Percentiles rank a stretch among this genome's conserved stretches.
Evolutionary conservation across 2,888 invertebrate species (phyloP).

Genomic region (Drosophila anceps): DNA sequence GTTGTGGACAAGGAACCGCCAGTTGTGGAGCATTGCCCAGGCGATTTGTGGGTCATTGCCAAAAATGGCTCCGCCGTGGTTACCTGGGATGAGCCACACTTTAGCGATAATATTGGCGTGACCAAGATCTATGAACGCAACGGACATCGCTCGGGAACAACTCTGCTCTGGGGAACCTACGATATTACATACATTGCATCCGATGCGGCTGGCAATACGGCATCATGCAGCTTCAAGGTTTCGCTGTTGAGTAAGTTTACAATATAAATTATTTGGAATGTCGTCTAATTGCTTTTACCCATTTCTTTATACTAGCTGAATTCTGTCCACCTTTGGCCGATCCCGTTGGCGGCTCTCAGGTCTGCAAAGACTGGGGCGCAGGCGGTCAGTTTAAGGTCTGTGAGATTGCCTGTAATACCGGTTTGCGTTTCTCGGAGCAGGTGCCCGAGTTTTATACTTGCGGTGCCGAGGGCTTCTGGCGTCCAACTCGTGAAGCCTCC

Average conservation of each 20-base stretch:
- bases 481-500: conserved; percentile 93
- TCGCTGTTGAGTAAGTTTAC: conserved; percentile 92
- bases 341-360: conserved; percentile 96
- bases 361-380: conserved; percentile 98
- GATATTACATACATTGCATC: conserved; percentile 97
- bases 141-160: conserved; percentile 94
- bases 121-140: conserved; percentile 92
- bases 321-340: conserved; percentile 95
- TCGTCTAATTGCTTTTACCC: neutral
- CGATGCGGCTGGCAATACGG: conserved; percentile 96
- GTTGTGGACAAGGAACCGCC: conserved; percentile 95
- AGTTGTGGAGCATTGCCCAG: conserved; percentile 95
- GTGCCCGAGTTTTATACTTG: conserved; percentile 99
- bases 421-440: conserved; percentile 95
- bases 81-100: conserved; percentile 96
- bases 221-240: conserved; percentile 95
- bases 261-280: neutral
- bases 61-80: conserved; percentile 96
- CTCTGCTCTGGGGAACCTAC: conserved; percentile 95
- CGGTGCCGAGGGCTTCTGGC: conserved; percentile 99
- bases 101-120: conserved; percentile 95
- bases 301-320: conserved; percentile 87
- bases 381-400: conserved; percentile 97
- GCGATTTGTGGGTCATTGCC: conserved; percentile 97
- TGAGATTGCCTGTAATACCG: conserved; percentile 94